These are phyloP conservation scores for Alitta virens DNA, from an alignment of 2,888 invertebrate species.

Conservation along the genomic window DNA sequence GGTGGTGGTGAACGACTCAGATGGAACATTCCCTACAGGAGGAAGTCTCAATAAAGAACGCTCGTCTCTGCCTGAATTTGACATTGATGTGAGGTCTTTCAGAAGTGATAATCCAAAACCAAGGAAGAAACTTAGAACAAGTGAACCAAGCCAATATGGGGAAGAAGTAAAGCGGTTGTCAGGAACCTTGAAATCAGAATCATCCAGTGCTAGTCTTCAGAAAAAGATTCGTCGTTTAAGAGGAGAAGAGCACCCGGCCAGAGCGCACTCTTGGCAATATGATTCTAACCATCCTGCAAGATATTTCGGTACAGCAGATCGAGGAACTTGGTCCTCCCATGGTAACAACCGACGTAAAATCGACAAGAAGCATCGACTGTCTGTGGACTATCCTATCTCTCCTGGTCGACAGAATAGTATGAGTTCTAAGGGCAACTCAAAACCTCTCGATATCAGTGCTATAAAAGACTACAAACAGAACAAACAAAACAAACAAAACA, in stretches of 20 bases:
- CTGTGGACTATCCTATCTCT: neutral
- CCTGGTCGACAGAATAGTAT: neutral
- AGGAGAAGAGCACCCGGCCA: slow-evolving; percentile 1
- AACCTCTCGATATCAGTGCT: neutral
- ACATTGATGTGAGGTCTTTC: slow-evolving; percentile 8
- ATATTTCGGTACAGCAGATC: neutral
- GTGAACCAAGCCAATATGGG: neutral
- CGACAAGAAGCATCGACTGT: neutral
- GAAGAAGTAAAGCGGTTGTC: neutral
- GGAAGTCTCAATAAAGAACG: neutral
- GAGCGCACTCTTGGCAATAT: neutral
- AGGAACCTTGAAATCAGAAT: slow-evolving; percentile 2
- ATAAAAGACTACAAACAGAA: neutral
- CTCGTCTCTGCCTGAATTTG: neutral
- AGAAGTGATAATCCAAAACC: slow-evolving; percentile 18
- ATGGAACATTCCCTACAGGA: slow-evolving; percentile 24
- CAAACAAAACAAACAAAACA: neutral
- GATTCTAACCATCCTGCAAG: neutral
- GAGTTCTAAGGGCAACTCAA: neutral
- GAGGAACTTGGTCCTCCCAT: neutral
- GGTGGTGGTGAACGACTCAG: slow-evolving; percentile 17
- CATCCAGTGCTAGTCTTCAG: slow-evolving; percentile 5
- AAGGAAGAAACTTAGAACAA: neutral
- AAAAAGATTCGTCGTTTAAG: slow-evolving; percentile 8
- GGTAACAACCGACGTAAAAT: neutral